Base-by-base conservation (phyloP, 64 coral and sea anemone genomes). In the Orbicella faveolata region DNA sequence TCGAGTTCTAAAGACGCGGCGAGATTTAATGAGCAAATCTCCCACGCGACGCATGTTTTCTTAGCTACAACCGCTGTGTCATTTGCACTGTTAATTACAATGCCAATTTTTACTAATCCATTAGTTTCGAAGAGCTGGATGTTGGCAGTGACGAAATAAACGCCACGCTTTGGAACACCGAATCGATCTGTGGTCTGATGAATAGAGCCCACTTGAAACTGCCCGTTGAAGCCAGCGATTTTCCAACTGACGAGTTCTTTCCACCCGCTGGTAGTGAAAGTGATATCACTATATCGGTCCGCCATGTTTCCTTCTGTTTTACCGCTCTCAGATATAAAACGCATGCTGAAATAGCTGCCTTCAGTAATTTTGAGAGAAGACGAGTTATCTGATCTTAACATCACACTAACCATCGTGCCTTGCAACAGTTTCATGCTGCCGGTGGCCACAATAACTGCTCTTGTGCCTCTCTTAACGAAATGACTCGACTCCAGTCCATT, bases 121-220 rank as follows among this genome's bases (percentile, higher is more conserved):
- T 65, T 53, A 3, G 87, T 80, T 39, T 83, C 76, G 6, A 88
- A 52, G 3, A 93, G 79, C 54, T 74, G 61, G 54, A 93, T 89
- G 41, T 83, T 93, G 17, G 66, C 78, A 3, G 52, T 81, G 10
- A 82, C 21, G 62, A 82, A 33, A 34, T 89, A 93, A 68, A 93
- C 21, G 4, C 92, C 92, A 34, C 67, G 62, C 39, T 81, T 79
- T 41, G 68, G 23, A 11, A 93, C 79, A 73, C 44, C 63, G 81
- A 93, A 93, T 35, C 92, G 78, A 61, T 93, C 92, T 4, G 76
- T 93, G 61, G 92, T 93, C 75, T 93, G 86, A 18, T 93, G 92
- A 82, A 93, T 89, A 1, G 92, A 93, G 33, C 92, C 92, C 23
- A 93, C 87, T 55, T 93, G 92, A 64, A 89, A 93, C 62, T 93